Percentiles rank a stretch among this genome's conserved stretches.
phyloP scores from a whole-genome alignment of 2,888 invertebrate species.

The Netelia inedita region DNA sequence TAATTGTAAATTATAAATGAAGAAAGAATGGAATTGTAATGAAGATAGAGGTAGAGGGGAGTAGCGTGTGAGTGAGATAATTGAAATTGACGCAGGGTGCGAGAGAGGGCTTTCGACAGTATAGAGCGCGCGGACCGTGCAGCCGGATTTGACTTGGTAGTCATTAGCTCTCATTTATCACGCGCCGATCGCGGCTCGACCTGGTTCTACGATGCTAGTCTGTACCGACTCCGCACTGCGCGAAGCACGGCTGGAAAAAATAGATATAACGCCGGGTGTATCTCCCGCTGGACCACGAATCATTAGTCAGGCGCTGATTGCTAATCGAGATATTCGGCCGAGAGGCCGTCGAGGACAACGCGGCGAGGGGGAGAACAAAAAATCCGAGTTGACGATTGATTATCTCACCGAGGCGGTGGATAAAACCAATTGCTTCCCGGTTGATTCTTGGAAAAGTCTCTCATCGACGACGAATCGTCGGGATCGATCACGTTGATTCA shows the following conservation, averaged over 20 bases:
- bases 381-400: conserved; percentile 61
- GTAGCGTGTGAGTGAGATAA: conserved; percentile 19
- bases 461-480: conserved; percentile 10
- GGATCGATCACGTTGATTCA: neutral
- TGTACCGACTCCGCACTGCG: neutral
- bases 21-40: conserved; percentile 43
- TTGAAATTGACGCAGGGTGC: conserved; percentile 42
- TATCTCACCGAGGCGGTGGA: conserved; percentile 45
- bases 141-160: conserved; percentile 53
- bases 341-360: conserved; percentile 29
- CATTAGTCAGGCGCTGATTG: conserved; percentile 70
- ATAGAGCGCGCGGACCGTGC: conserved; percentile 16
- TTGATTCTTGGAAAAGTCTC: conserved; percentile 30
- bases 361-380: conserved; percentile 34
- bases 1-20: neutral
- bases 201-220: conserved; percentile 14
- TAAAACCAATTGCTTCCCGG: conserved; percentile 50
- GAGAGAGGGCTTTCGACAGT: neutral
- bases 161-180: conserved; percentile 73
- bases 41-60: conserved; percentile 24
- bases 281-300: conserved; percentile 47
- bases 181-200: conserved; percentile 54
- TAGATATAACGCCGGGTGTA: conserved; percentile 49
- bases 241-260: conserved; percentile 37
- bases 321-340: conserved; percentile 60